Percentiles rank a stretch among this genome's conserved stretches.
Evolutionary conservation across 2,888 invertebrate genomes (phyloP).

Genomic region (Xanthorhoe designata): DNA sequence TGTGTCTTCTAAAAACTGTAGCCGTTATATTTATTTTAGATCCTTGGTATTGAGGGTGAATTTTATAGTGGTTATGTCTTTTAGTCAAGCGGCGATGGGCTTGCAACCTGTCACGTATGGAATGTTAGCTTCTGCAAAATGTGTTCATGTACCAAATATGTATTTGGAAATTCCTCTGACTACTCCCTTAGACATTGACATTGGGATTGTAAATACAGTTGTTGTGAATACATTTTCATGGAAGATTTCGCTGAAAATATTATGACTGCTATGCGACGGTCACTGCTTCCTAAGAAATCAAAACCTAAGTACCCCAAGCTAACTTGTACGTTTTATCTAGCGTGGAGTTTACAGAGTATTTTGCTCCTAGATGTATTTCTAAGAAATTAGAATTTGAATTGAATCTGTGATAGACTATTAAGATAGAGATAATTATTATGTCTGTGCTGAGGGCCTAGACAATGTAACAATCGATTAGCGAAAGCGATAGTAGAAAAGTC

Average conservation of each 20-base stretch:
- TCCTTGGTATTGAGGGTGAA: not conserved
- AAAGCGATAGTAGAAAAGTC: too few species aligned
- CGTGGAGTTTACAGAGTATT: constrained; percentile 17
- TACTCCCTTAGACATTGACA: too few species aligned
- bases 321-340: constrained; percentile 12
- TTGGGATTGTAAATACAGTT: too few species aligned
- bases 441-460: too few species aligned
- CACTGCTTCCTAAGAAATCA: not conserved
- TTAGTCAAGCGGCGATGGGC: too few species aligned
- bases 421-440: not conserved
- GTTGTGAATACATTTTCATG: too few species aligned
- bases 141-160: too few species aligned
- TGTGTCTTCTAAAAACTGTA: constrained; percentile 4
- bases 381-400: constrained; percentile 16
- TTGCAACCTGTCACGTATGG: too few species aligned
- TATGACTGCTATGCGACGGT: not conserved
- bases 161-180: too few species aligned
- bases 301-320: not conserved
- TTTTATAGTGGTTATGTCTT: not conserved
- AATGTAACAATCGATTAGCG: too few species aligned
- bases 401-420: not conserved
- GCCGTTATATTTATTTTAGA: not conserved
- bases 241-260: too few species aligned
- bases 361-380: constrained; percentile 19
- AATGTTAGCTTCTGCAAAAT: too few species aligned